phyloP scores from a whole-genome alignment of 1,140 invertebrate species.

The Drosophila sproati region DNA sequence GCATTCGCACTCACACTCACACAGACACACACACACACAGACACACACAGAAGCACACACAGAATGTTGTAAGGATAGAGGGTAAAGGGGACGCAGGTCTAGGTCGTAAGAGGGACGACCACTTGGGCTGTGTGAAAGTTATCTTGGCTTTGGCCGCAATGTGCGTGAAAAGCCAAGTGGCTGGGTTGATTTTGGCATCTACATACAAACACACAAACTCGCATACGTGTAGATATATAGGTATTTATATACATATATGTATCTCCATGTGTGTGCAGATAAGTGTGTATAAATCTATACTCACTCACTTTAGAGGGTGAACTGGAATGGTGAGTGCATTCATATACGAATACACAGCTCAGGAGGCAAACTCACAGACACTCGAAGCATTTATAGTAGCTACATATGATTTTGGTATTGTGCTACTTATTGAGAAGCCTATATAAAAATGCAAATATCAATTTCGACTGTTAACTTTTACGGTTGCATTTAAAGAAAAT shows the following conservation, averaged over 20 bases:
- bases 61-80: conserved; percentile 3
- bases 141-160: conserved; percentile 56
- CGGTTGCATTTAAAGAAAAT: conserved; percentile 3
- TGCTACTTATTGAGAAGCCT: conserved; percentile 1
- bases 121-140: conserved; percentile 63
- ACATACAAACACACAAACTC: not conserved
- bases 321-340: conserved; percentile 14
- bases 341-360: conserved; percentile 9
- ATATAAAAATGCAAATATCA: conserved; percentile 12
- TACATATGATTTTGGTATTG: conserved; percentile 43
- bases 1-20: conserved; percentile 45
- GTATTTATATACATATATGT: not conserved
- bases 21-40: conserved; percentile 9
- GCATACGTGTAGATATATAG: conserved; percentile 15
- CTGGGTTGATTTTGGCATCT: conserved; percentile 62
- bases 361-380: conserved; percentile 25
- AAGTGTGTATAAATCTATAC: conserved; percentile 6
- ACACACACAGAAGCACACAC: conserved; percentile 2
- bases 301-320: not conserved
- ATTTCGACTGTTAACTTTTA: conserved; percentile 2
- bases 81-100: conserved; percentile 8
- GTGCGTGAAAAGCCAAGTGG: conserved; percentile 79
- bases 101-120: conserved; percentile 33
- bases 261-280: not conserved
- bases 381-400: conserved; percentile 65